These are phyloP conservation scores for Drosophila eohydei DNA, from an alignment of 2,888 invertebrate species.

Conservation along the genomic window DNA sequence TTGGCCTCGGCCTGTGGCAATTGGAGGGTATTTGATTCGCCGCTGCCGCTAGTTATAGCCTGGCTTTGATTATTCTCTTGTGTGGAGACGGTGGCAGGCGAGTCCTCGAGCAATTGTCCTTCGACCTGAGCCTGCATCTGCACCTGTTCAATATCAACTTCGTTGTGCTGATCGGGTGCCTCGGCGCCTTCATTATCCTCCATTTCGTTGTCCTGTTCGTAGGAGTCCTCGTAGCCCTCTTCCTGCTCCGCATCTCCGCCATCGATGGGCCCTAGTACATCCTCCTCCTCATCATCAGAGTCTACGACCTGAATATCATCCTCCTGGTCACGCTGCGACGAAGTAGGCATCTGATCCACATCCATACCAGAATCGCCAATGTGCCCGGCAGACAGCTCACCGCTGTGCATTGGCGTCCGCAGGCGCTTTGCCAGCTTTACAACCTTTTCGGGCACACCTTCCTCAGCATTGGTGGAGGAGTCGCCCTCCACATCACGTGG, in stretches of 20 bases:
- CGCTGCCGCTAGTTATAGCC: constrained; percentile 92
- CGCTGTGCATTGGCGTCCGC: constrained; percentile 80
- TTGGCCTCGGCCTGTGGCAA: constrained; percentile 66
- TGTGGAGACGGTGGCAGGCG: constrained; percentile 59
- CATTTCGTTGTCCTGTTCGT: constrained; percentile 86
- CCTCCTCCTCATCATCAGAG: constrained; percentile 90
- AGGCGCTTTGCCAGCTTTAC: constrained; percentile 82
- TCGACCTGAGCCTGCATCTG: constrained; percentile 86
- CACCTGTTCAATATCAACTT: constrained; percentile 88
- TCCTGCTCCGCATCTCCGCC: constrained; percentile 86
- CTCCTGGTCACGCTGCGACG: constrained; percentile 94
- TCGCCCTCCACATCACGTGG: constrained; percentile 87
- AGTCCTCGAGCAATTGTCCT: constrained; percentile 53
- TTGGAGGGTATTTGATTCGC: constrained; percentile 86
- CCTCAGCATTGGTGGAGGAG: constrained; percentile 85
- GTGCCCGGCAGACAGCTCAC: constrained; percentile 84
- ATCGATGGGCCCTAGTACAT: constrained; percentile 84
- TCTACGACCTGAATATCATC: constrained; percentile 93
- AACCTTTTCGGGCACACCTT: constrained; percentile 82
- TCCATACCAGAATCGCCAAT: constrained; percentile 87
- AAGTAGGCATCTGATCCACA: constrained; percentile 94
- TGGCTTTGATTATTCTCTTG: constrained; percentile 87
- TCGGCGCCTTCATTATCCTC: constrained; percentile 86
- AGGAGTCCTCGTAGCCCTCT: constrained; percentile 87
- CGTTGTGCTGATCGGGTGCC: constrained; percentile 86